Evolutionary conservation across 1,140 invertebrate genomes (phyloP), one percentile per base, ranked within the genome.

Genomic region (Neodiprion pinetum): DNA sequence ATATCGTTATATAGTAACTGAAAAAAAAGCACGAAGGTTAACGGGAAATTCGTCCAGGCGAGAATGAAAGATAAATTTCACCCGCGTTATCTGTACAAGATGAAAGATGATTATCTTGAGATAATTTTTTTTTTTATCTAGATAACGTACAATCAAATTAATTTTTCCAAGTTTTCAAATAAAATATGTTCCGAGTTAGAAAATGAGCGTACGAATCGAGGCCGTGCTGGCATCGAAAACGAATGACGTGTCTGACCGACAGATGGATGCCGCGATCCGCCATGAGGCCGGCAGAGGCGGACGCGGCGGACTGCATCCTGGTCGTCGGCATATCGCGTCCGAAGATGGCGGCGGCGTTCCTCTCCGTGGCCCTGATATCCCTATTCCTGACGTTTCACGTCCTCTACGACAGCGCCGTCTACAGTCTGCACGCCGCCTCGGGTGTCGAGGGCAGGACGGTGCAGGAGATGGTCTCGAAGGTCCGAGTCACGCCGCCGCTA

Each of bases 311-410:
- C 88, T 95, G 93, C 89, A 93, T 95, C 81, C 88, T 95, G 77
- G 93, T 94, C 80, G 92, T 94, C 79, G 94, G 94, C 72, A 91
- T 95, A 79, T 94, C 93, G 81, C 91, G 94, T 86, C 93, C 94
- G 76, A 94, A 94, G 85, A 91, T 95, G 90, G 94, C 94, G 79
- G 92, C 93, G 80, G 93, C 93, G 71, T 93, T 95, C 84, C 90
- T 95, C 74, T 93, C 93, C 75, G 92, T 95, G 78, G 93, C 93
- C 86, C 89, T 95, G 74, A 89, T 95, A 71, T 95, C 94, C 12
- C 90, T 95, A 65, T 95, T 95, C 86, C 91, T 95, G 80, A 95
- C 94, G 71, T 94, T 95, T 86, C 94, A 95, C 85, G 91, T 95
- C 73, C 91, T 95, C 65, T 95, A 95, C 89, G 94, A 95, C 86